phyloP scores from a whole-genome alignment of 2,113 vertebrate genomes.

The Smithornis capensis region DNA sequence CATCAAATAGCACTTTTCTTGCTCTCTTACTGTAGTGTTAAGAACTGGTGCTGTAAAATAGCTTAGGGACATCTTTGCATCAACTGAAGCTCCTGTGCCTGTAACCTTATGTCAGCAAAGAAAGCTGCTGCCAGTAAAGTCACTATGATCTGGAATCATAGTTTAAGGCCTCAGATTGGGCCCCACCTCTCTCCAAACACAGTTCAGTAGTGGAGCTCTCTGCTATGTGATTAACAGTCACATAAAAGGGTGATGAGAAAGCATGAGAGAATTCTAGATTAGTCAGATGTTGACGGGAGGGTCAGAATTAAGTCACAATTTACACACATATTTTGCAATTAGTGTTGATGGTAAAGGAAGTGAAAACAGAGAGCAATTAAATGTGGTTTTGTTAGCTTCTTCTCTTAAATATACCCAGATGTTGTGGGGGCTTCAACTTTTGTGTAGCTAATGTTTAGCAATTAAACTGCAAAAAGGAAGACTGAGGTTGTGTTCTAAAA shows the following conservation, averaged over 20 bases:
- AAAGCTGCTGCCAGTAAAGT: neutral
- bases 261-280: neutral
- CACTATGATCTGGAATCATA: neutral
- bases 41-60: neutral
- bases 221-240: constrained; percentile 2
- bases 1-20: neutral
- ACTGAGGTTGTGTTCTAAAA: neutral
- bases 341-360: constrained; percentile 45
- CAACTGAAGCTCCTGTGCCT: neutral
- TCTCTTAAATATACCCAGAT: constrained; percentile 41
- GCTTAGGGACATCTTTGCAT: neutral
- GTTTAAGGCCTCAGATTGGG: neutral
- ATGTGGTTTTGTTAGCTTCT: constrained; percentile 44
- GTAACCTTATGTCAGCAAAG: neutral
- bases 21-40: neutral
- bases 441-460: neutral
- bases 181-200: neutral
- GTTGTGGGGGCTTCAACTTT: neutral
- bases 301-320: constrained; percentile 39
- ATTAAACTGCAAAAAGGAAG: neutral
- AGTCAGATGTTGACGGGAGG: constrained; percentile 17
- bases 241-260: neutral
- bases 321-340: constrained; percentile 31
- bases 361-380: constrained; percentile 47
- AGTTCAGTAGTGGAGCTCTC: neutral